These are phyloP conservation scores for Synergus gifuensis DNA, from an alignment of 2,888 invertebrate genomes.

Conservation along the genomic window DNA sequence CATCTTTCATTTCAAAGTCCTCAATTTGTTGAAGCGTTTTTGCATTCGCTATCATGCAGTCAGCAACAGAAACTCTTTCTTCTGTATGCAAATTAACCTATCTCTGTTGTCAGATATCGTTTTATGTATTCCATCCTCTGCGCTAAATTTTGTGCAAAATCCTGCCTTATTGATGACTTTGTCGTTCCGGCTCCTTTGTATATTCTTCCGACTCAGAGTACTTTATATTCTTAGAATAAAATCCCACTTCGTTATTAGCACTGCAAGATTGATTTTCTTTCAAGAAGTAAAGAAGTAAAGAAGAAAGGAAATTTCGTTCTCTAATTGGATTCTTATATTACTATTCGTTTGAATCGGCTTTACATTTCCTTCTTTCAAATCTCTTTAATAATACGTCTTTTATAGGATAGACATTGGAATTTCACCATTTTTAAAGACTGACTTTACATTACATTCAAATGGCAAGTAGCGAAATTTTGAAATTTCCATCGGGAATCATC, in stretches of 20 bases:
- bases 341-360: neutral
- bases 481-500: neutral
- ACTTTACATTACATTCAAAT: too few relatives aligned
- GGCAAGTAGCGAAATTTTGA: too few relatives aligned
- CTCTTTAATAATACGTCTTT: neutral
- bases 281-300: neutral
- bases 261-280: neutral
- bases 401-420: too few relatives aligned
- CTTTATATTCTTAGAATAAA: slow-evolving; percentile 9
- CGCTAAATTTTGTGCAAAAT: neutral
- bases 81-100: neutral
- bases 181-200: neutral
- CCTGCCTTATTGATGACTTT: slow-evolving; percentile 3
- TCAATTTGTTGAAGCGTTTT: neutral
- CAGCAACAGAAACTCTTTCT: neutral
- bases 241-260: neutral
- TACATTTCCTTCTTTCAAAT: neutral
- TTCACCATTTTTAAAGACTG: too few relatives aligned
- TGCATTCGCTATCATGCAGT: neutral
- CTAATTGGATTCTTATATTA: neutral
- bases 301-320: neutral
- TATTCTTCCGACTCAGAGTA: neutral
- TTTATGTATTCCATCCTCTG: neutral
- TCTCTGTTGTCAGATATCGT: neutral
- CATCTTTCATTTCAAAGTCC: neutral